A percentile compares a stretch with the other conserved stretches of the same genome.
phyloP scores from a whole-genome alignment of 2,888 invertebrate species.

The Coelopa pilipes region DNA sequence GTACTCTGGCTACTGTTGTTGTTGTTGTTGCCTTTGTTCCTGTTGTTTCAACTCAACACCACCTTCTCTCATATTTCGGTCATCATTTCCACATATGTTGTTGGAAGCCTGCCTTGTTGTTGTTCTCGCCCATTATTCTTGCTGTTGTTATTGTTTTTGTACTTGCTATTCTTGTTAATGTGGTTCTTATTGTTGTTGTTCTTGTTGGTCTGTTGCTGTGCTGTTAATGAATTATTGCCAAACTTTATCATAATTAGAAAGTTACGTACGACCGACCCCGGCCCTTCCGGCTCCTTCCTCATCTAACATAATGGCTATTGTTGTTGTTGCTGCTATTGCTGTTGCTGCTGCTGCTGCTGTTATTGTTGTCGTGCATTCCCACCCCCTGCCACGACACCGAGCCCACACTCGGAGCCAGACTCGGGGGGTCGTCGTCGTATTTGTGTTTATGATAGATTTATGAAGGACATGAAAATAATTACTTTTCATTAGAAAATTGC shows the following conservation, averaged over 20 bases:
- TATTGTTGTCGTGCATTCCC: neutral
- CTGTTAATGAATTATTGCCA: constrained; percentile 33
- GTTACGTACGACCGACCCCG: constrained; percentile 12
- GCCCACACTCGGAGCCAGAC: neutral
- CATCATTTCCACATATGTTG: neutral
- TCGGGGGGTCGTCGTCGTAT: constrained; percentile 15
- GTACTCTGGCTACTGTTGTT: neutral
- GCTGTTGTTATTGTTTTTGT: constrained; percentile 23
- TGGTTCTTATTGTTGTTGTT: neutral
- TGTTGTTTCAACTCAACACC: neutral
- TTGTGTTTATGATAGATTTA: constrained; percentile 32
- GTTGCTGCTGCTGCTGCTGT: too few relatives aligned
- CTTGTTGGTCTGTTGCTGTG: constrained; percentile 1
- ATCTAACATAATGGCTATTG: neutral
- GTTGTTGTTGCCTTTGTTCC: neutral
- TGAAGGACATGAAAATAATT: constrained; percentile 16
- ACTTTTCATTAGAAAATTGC: constrained; percentile 19
- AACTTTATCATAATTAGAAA: constrained; percentile 35
- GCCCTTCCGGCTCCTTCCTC: neutral
- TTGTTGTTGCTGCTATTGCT: neutral
- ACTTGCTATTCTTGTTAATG: neutral
- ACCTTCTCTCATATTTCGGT: constrained; percentile 1
- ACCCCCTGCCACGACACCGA: neutral
- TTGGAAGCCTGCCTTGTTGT: neutral
- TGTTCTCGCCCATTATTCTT: neutral